Base-by-base conservation (phyloP, 2,113 vertebrate species). In the Chauna torquata region DNA sequence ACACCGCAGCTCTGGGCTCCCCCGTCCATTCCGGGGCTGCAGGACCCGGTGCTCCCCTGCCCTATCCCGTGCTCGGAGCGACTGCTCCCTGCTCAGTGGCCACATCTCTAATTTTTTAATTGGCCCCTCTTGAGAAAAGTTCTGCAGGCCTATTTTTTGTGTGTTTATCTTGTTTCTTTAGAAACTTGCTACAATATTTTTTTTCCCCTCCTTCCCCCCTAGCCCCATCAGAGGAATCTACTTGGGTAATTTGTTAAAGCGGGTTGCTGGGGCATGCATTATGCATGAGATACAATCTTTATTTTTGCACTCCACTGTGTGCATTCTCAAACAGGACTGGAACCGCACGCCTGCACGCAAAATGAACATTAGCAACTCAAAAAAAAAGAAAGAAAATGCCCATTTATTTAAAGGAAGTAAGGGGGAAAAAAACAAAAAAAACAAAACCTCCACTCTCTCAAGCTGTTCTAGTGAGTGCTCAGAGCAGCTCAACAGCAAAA, bases 221-320 rank as follows among this genome's bases (percentile, higher is more conserved):
- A 94, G 80, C 86, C 80, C 94, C 12, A 5, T 70, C 1, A 5
- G 90, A 96, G 58, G 82, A 88, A 86, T 64, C 79, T 93, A 19
- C 88, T 81, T 2, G 52, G 94, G 76, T 94, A 91, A 96, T 96
- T 84, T 88, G 69, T 59, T 24, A 92, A 28, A 92, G 80, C 72
- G 2, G 85, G 82, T 86, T 96, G 94, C 94, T 88, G 92, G 79
- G 72, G 4, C 88, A 94, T 97, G 80, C 92, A 97, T 97, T 92
- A 97, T 97, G 88, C 77, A 97, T 96, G 94, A 96, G 95, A 92
- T 86, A 94, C 88, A 84, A 86, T 93, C 96, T 96, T 89, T 75
- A 88, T 90, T 88, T 88, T 82, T 93, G 95, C 94, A 92, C 93
- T 80, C 66, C 49, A 30, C 94, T 50, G 92, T 88, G 90, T 88